These are phyloP conservation scores for Seladonia tumulorum DNA, from an alignment of 2,888 invertebrate species.

Conservation along the genomic window DNA sequence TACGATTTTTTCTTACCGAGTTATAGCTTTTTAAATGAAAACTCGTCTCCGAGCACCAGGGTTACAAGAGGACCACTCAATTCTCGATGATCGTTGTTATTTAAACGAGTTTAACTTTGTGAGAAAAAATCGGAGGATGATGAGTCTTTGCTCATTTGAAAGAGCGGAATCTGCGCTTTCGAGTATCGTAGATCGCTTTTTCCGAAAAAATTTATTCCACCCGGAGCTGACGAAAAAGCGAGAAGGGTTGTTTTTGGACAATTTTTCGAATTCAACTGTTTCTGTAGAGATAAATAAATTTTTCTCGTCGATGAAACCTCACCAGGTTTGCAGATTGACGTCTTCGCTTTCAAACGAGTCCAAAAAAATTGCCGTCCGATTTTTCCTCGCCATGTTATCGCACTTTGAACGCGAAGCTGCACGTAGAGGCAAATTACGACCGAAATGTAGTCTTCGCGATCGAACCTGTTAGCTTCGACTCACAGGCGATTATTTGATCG, in stretches of 20 bases:
- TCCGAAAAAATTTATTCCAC: not conserved
- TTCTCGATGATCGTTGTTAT: not conserved
- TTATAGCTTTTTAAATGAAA: no score
- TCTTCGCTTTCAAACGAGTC: not conserved
- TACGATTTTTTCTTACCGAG: not conserved
- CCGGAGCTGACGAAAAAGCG: not conserved
- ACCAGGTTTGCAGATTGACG: not conserved
- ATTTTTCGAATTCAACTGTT: not conserved
- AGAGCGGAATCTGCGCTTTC: not conserved
- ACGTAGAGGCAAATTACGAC: no score
- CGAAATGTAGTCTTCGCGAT: not conserved
- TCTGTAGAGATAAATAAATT: not conserved
- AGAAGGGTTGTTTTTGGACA: not conserved
- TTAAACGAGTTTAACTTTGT: not conserved
- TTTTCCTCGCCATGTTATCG: not conserved
- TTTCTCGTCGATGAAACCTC: accelerated
- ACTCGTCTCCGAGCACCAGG: no score
- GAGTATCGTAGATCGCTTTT: accelerated
- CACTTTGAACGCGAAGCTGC: not conserved
- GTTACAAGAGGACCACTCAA: no score
- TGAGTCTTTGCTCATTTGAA: not conserved
- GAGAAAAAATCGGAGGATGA: not conserved
- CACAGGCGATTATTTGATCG: not conserved
- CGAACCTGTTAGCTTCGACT: no score
- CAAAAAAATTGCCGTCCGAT: not conserved